Percentiles rank a stretch among this genome's conserved stretches.
These are phyloP conservation scores for Karalla daura DNA, from an alignment of 2,797 vertebrate species.

Conservation along the genomic window DNA sequence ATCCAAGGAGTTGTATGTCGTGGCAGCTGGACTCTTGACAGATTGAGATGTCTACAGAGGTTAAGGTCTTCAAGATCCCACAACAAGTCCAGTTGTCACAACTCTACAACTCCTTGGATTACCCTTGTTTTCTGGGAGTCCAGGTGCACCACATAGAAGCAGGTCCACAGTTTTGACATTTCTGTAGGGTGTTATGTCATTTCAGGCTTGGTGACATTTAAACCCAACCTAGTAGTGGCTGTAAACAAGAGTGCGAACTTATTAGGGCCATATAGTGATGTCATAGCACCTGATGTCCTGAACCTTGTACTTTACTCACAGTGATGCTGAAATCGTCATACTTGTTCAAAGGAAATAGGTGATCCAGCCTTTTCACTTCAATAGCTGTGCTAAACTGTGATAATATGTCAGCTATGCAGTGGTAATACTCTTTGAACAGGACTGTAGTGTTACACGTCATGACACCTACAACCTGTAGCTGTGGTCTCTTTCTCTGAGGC, in stretches of 20 bases:
- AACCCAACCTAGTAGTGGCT: background rate
- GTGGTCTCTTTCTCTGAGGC: background rate
- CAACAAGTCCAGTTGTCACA: too few species aligned
- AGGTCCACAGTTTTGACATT: too few species aligned
- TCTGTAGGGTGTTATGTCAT: background rate
- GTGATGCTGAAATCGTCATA: conserved; percentile 15
- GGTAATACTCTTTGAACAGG: background rate
- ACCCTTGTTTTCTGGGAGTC: too few species aligned
- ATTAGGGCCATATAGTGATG: conserved; percentile 8
- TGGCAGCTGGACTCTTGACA: too few species aligned
- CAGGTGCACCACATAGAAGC: too few species aligned
- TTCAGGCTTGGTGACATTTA: background rate
- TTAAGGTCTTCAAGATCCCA: too few species aligned
- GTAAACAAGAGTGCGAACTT: background rate
- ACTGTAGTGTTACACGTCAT: background rate
- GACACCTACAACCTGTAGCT: conserved; percentile 1
- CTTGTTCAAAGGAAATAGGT: background rate
- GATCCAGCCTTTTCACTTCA: background rate
- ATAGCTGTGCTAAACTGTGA: background rate
- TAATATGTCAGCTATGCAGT: background rate
- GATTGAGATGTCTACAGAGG: too few species aligned
- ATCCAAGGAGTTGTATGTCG: too few species aligned
- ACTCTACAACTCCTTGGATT: too few species aligned
- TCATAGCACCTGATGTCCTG: conserved; percentile 48
- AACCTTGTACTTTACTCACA: conserved; percentile 59